Percentiles rank a stretch among this genome's conserved stretches.
Evolutionary conservation across 1,140 invertebrate species (phyloP).

Genomic region (Zaprionus lachaisei): DNA sequence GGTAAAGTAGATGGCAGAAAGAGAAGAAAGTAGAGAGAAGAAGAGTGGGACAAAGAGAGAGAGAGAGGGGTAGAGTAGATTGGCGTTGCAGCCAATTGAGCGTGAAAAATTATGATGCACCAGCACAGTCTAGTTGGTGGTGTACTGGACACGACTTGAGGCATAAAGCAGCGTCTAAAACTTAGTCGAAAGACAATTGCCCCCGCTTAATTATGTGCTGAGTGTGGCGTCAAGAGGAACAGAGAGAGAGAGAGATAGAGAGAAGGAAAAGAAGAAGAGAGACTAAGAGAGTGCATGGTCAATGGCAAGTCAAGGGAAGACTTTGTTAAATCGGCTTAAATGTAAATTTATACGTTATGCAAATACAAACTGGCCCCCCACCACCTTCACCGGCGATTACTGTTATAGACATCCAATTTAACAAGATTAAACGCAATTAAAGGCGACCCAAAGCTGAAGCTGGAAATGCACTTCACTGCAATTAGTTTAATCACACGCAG

Average conservation of each 20-base stretch:
- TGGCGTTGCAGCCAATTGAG: slow-evolving; percentile 65
- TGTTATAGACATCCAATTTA: slow-evolving; percentile 35
- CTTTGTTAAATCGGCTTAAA: slow-evolving; percentile 59
- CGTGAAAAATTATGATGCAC: slow-evolving; percentile 80
- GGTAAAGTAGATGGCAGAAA: not conserved
- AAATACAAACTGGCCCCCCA: slow-evolving; percentile 10
- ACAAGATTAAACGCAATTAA: slow-evolving; percentile 49
- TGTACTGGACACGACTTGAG: slow-evolving; percentile 35
- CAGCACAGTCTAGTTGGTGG: not conserved
- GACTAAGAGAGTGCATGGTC: not conserved
- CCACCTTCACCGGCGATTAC: slow-evolving; percentile 19
- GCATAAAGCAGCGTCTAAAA: slow-evolving; percentile 18
- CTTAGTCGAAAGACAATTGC: slow-evolving; percentile 55
- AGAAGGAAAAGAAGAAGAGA: not conserved
- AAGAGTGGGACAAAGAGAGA: not conserved
- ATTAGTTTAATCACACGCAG: slow-evolving; percentile 40
- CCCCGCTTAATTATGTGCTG: slow-evolving; percentile 65
- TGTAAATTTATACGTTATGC: slow-evolving; percentile 56
- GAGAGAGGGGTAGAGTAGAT: not conserved
- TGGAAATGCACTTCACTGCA: slow-evolving; percentile 21
- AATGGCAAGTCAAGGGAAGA: not conserved
- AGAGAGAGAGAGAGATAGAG: not conserved
- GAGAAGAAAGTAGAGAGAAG: not conserved
- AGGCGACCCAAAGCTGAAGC: slow-evolving; percentile 31
- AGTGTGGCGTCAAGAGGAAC: slow-evolving; percentile 18